Base-by-base conservation (phyloP, 2,797 vertebrate genomes). In the Allobates femoralis region DNA sequence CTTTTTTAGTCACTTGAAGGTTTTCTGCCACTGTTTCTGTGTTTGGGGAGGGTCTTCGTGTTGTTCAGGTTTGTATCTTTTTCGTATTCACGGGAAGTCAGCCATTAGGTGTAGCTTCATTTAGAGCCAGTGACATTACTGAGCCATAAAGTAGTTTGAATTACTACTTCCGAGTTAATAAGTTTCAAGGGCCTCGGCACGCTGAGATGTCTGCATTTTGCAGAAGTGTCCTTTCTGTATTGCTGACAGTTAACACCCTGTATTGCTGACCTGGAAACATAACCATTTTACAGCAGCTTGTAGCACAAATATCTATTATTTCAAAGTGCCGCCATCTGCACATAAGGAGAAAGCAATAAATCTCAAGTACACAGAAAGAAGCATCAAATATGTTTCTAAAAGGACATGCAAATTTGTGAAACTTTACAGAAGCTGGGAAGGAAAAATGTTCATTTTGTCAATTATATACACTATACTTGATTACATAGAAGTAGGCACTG, bases 151-250 rank as follows among this genome's bases (percentile, higher is more conserved):
- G 28, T 32, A 12, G 1, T 21, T 23, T 56, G 75, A 32, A 55
- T 28, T 21, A 77, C 51, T 55, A 53, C 75, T 77, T 77, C 51
- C 30, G 28, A 56, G 26, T 77, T 76, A 55, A 53, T 18, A 30
- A 30, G 51, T 51, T 51, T 53, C 74, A 28, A 53, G 46, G 26
- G 50, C 18, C 26, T 51, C 53, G 74, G 51, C 28, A 32, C 2
- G 28, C 8, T 21, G 75, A 56, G 34, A 76, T 32, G 50, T 55
- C 69, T 37, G 67, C 67, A 46, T 21, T 46, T 46, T 73, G 2
- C 37, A 41, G 69, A 73, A 46, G 69, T 73, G 34, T 73, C 34
- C 37, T 32, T 77, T 19, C 75, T 77, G 51, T 21, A 77, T 26
- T 71, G 26, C 15, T 30, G 74, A 53, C 50, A 10, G 46, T 16